Conservation (phyloP, 2,113 vertebrate species). For the Channa maculata region DNA sequence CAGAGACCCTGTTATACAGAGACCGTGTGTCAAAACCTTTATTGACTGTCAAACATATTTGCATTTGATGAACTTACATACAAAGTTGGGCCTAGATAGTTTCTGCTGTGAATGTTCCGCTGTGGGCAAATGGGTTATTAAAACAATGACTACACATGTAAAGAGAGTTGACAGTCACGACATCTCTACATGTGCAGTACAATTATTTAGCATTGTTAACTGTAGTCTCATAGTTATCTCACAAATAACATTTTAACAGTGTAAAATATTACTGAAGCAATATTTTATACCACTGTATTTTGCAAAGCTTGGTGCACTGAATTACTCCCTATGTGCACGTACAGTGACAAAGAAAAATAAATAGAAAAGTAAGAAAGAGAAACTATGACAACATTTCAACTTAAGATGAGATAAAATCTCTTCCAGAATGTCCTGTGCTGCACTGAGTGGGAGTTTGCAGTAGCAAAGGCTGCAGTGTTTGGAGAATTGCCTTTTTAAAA, state of each 20-base stretch:
- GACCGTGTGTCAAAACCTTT: too few species aligned
- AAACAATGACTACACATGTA: too few species aligned
- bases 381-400: not conserved
- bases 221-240: not conserved
- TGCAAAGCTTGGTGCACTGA: not conserved
- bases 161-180: too few species aligned
- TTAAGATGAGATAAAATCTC: not conserved
- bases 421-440: not conserved
- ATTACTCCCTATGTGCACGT: not conserved
- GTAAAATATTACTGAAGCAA: not conserved
- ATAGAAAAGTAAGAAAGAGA: not conserved
- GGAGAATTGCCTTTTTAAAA: constrained; percentile 19
- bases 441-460: constrained; percentile 34
- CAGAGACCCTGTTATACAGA: too few species aligned
- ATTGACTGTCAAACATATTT: too few species aligned
- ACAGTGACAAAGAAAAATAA: not conserved
- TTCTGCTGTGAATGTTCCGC: too few species aligned
- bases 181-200: too few species aligned
- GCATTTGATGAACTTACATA: too few species aligned
- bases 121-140: too few species aligned
- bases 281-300: not conserved
- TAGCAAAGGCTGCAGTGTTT: constrained; percentile 3
- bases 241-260: not conserved
- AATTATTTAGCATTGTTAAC: too few species aligned
- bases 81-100: too few species aligned